These are phyloP conservation scores for Xylocampa areola DNA, from an alignment of 2,888 invertebrate species.

Conservation along the genomic window DNA sequence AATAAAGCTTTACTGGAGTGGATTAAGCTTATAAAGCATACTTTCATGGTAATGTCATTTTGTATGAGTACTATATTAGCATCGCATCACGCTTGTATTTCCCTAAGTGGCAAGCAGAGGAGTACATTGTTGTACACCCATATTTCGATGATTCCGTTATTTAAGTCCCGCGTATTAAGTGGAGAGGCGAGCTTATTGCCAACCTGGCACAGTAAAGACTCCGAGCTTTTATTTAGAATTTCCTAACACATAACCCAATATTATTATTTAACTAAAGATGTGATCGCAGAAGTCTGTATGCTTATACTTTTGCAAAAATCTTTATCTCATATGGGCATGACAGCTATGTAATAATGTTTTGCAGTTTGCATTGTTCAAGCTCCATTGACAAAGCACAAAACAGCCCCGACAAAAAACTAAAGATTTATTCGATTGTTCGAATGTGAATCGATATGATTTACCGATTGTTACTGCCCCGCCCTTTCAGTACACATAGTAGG, in stretches of 20 bases:
- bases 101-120: too few species aligned
- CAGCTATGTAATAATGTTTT: slow-evolving; percentile 13
- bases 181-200: too few species aligned
- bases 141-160: too few species aligned
- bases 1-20: slow-evolving; percentile 25
- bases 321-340: slow-evolving; percentile 3
- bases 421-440: slow-evolving; percentile 26
- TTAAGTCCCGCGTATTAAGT: too few species aligned
- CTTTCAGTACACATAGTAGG: not conserved
- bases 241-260: too few species aligned
- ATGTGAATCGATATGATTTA: slow-evolving; percentile 35
- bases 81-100: too few species aligned
- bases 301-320: not conserved
- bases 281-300: too few species aligned
- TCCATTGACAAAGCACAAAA: slow-evolving; percentile 19
- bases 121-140: too few species aligned
- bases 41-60: slow-evolving; percentile 18
- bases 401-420: slow-evolving; percentile 7
- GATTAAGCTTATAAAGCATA: slow-evolving; percentile 5
- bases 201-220: too few species aligned
- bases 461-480: not conserved
- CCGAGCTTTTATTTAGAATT: too few species aligned
- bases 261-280: too few species aligned
- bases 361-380: slow-evolving; percentile 23
- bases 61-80: slow-evolving; percentile 2